Percentiles rank a stretch among this genome's conserved stretches.
Conservation (phyloP, 2,113 vertebrate species). For the Oreochromis spilurus region DNA sequence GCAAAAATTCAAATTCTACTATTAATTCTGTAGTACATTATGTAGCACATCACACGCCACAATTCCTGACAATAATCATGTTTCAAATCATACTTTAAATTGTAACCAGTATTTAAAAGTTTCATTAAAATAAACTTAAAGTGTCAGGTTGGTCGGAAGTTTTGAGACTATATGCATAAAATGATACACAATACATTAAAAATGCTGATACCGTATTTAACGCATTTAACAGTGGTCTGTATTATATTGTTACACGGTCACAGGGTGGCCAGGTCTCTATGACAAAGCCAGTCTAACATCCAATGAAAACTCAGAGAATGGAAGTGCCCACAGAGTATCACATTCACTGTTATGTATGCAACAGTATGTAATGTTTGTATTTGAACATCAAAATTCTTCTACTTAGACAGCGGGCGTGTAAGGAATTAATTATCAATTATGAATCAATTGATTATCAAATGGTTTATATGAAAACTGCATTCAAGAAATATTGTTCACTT, state of each 20-base stretch:
- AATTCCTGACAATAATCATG: not conserved
- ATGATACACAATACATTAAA: not conserved
- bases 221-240: not conserved
- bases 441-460: not conserved
- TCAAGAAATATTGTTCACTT: not conserved
- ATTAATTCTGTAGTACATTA: not conserved
- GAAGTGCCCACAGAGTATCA: not conserved
- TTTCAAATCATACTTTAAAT: not conserved
- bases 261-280: not conserved
- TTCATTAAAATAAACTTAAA: not conserved
- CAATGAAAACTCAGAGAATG: not conserved
- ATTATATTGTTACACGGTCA: not conserved
- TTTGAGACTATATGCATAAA: not conserved
- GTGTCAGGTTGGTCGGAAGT: not conserved
- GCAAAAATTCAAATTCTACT: not conserved
- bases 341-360: not conserved
- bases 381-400: not conserved
- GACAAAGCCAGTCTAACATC: not conserved
- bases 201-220: not conserved
- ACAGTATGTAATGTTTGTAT: not conserved
- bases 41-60: not conserved
- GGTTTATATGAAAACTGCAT: not conserved
- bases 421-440: not conserved
- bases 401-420: rapidly evolving
- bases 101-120: not conserved